These are phyloP conservation scores for Sycobia sp. DNA, from an alignment of 1,140 invertebrate species.

Conservation along the genomic window DNA sequence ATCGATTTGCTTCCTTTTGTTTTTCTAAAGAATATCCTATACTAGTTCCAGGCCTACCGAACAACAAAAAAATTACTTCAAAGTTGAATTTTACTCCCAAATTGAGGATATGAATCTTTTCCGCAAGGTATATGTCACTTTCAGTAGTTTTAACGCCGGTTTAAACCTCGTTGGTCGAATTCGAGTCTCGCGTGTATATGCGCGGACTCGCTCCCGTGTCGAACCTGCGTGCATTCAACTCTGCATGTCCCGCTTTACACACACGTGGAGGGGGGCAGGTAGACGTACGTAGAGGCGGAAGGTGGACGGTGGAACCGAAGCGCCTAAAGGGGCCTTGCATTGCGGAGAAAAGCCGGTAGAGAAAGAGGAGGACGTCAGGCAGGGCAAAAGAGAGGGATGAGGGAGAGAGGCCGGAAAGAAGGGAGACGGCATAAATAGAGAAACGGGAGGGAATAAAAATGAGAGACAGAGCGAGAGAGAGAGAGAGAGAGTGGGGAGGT, in stretches of 20 bases:
- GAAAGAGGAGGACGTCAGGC: not conserved
- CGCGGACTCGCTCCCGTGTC: too few relatives aligned
- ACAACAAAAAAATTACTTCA: too few relatives aligned
- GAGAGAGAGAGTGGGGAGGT: slow-evolving; percentile 11
- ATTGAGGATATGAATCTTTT: too few relatives aligned
- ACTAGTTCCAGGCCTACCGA: too few relatives aligned
- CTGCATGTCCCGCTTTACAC: not conserved
- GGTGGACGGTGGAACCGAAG: not conserved
- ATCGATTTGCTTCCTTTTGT: too few relatives aligned
- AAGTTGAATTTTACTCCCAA: too few relatives aligned
- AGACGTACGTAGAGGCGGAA: slow-evolving; percentile 1
- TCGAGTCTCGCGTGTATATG: not conserved
- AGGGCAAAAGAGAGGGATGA: not conserved
- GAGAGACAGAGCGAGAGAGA: slow-evolving; percentile 13
- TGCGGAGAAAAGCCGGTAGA: not conserved
- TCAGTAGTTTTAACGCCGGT: too few relatives aligned
- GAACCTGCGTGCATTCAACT: too few relatives aligned
- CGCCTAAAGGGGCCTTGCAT: not conserved
- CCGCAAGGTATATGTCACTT: too few relatives aligned
- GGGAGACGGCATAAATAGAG: slow-evolving; percentile 16
- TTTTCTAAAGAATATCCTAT: too few relatives aligned
- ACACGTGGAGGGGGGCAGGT: not conserved
- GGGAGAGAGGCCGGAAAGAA: slow-evolving; percentile 18
- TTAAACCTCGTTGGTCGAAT: too few relatives aligned
- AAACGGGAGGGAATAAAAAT: slow-evolving; percentile 26